Evolutionary conservation across 2,888 invertebrate genomes (phyloP), one percentile per base, ranked within the genome.

Genomic region (Osmoderma eremita): DNA sequence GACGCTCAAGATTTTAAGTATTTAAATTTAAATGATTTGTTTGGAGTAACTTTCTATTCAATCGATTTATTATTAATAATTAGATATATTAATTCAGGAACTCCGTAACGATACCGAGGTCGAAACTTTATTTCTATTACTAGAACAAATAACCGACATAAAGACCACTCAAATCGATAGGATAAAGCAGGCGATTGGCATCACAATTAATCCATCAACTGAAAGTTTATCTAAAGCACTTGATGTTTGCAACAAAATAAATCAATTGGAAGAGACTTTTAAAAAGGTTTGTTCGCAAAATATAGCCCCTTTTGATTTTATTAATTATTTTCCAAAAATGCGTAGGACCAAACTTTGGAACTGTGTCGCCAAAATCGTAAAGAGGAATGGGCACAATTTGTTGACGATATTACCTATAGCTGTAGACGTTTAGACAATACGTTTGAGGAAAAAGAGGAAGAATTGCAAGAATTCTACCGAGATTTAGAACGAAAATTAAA

Each of bases 61-160:
- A 41, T 41, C 39, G 4, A 41, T 20, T 13, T 38, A 12, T 42
- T 42, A 42, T 42, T 30, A 8, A 30, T 30, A 30, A 48, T 20
- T 17, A 17, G 18, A 18, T 17, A 48, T 48, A 18, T 42, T 22
- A 22, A 45, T 58, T 22, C 45, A 58, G 58, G 90, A 90, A 76
- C 90, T 89, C 78, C 85, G 94, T 68, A 87, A 88, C 56, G 94
- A 95, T 74, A 84, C 88, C 72, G 95, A 95, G 83, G 90, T 93
- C 1, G 91, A 91, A 77, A 87, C 88, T 73, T 84, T 95, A 65
- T 93, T 94, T 81, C 86, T 88, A 72, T 87, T 91, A 62, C 85
- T 93, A 41, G 92, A 94, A 80, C 88, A 88, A 74, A 85, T 91
- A 10, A 91, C 91, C 1, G 92, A 94, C 72, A 86, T 94, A 18